Percentiles rank a stretch among this genome's conserved stretches.
Evolutionary conservation across 2,797 vertebrate species (phyloP).

Genomic region (Paguma larvata): DNA sequence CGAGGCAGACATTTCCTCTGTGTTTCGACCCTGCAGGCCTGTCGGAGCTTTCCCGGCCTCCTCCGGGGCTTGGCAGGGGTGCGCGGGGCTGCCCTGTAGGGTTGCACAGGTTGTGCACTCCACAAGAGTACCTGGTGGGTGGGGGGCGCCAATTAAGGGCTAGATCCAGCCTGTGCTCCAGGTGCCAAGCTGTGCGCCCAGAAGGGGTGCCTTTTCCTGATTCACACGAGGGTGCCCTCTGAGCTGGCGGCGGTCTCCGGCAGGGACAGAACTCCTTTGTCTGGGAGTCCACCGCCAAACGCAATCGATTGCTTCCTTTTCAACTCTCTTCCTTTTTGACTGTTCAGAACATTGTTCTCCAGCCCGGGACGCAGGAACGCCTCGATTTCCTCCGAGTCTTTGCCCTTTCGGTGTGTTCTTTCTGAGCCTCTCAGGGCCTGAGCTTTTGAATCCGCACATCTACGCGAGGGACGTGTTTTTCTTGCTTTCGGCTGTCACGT

Average conservation of each 20-base stretch:
- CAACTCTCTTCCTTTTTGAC: neutral
- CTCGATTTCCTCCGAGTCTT: neutral
- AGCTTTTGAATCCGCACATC: neutral
- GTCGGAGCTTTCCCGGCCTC: neutral
- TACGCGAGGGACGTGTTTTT: neutral
- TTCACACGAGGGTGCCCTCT: neutral
- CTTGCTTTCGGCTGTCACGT: neutral
- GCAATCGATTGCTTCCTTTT: neutral
- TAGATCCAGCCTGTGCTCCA: neutral
- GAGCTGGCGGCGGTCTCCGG: neutral
- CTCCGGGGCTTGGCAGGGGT: neutral
- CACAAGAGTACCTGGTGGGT: neutral
- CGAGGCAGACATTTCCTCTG: neutral
- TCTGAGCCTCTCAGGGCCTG: neutral
- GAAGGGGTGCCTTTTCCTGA: neutral
- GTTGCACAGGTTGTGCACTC: neutral
- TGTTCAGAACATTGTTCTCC: neutral
- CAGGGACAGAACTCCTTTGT: neutral
- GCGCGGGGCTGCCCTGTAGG: rapidly evolving
- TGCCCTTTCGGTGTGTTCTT: neutral
- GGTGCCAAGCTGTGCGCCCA: neutral
- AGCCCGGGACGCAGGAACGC: neutral
- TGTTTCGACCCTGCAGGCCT: neutral
- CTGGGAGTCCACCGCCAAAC: neutral
- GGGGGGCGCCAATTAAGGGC: neutral